Conservation (phyloP, 2,797 vertebrate species). For the Pseudochirops corinnae region DNA sequence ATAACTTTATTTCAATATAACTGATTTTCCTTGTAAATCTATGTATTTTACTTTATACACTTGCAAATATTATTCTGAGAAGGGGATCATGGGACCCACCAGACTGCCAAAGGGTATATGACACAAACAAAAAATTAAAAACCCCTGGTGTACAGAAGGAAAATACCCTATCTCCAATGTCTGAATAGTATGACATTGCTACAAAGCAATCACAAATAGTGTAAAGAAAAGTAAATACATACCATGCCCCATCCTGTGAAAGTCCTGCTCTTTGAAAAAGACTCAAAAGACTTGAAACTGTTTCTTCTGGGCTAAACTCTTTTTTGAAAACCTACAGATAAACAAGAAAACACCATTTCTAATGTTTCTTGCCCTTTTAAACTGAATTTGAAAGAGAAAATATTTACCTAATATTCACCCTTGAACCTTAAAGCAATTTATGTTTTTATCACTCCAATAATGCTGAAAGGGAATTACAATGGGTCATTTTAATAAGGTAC, state of each 20-base stretch:
- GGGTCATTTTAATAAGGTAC: background rate
- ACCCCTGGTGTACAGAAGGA: background rate
- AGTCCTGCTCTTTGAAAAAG: constrained; percentile 89
- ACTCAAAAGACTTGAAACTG: constrained; percentile 86
- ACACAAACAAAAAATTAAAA: background rate
- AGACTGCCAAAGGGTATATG: background rate
- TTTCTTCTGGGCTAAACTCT: constrained; percentile 86
- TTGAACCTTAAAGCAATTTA: constrained; percentile 14
- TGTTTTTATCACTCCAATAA: constrained; percentile 32
- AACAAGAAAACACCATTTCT: constrained; percentile 44
- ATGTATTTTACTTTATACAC: background rate
- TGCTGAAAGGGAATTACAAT: constrained; percentile 21
- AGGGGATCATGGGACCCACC: background rate
- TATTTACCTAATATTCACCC: constrained; percentile 31
- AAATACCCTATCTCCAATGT: background rate
- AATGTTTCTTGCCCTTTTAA: background rate
- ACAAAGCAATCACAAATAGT: background rate
- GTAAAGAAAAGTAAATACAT: constrained; percentile 72
- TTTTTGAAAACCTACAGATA: constrained; percentile 85
- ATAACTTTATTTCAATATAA: background rate
- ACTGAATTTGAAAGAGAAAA: constrained; percentile 31
- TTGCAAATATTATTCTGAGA: background rate
- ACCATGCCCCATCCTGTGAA: constrained; percentile 88
- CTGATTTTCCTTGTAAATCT: background rate
- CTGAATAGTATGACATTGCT: background rate